Conservation (phyloP, 2,113 vertebrate species). For the Haplochromis burtoni region DNA sequence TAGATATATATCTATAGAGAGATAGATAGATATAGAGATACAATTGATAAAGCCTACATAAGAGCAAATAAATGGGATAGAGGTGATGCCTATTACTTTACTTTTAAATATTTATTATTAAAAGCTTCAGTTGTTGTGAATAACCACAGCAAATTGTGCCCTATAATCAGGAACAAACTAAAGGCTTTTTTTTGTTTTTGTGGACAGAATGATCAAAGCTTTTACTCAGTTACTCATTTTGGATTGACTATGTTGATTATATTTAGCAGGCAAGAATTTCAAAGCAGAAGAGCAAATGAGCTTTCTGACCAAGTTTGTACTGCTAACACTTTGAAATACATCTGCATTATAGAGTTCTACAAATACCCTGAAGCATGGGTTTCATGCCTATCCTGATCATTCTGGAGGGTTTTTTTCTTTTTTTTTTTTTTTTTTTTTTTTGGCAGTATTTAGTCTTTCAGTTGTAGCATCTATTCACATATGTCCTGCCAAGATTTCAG, state of each 20-base stretch:
- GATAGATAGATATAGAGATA: not conserved
- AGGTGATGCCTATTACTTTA: not conserved
- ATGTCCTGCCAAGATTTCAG: conserved; percentile 3
- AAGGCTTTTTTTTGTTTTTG: not conserved
- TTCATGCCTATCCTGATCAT: not conserved
- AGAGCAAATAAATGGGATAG: not conserved
- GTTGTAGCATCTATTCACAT: not conserved
- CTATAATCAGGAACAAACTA: not conserved
- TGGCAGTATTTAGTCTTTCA: not conserved
- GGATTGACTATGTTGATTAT: not conserved
- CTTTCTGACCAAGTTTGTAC: not conserved
- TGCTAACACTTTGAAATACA: not conserved
- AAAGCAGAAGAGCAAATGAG: not conserved
- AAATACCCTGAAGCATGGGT: not conserved
- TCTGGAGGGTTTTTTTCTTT: not conserved
- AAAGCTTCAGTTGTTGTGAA: not conserved
- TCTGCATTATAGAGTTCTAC: not conserved
- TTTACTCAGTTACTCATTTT: not conserved
- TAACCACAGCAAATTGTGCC: not conserved
- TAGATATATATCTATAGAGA: too few species aligned
- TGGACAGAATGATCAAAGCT: not conserved
- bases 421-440: not conserved
- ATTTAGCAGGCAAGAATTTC: not conserved
- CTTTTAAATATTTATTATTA: not conserved
- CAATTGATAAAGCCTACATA: not conserved